A percentile compares a stretch with the other conserved stretches of the same genome.
Evolutionary conservation across 2,113 vertebrate species (phyloP).

Genomic region (Tricholaema leucomelas): DNA sequence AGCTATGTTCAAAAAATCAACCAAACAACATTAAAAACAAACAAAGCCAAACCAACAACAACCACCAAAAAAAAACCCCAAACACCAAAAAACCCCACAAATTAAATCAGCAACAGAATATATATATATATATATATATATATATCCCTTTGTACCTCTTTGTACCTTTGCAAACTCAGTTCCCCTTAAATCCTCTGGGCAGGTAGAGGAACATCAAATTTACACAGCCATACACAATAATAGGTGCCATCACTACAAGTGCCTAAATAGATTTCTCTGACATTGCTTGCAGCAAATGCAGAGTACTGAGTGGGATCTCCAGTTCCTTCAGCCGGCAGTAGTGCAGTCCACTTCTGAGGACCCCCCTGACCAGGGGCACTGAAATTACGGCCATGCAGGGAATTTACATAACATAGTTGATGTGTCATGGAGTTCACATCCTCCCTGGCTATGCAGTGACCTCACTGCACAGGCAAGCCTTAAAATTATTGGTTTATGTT

Average conservation of each 20-base stretch:
- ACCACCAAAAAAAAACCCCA: neutral
- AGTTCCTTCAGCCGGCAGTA: neutral
- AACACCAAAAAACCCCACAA: neutral
- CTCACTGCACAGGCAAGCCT: neutral
- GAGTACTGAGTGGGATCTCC: neutral
- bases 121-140: too few species aligned
- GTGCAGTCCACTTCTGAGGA: neutral
- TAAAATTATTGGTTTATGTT: neutral
- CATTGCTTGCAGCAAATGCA: neutral
- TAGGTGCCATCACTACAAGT: neutral
- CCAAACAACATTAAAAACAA: neutral
- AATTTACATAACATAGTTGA: neutral
- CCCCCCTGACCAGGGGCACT: neutral
- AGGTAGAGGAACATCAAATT: neutral
- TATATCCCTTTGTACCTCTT: too few species aligned
- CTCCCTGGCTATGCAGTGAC: neutral
- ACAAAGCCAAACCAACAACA: neutral
- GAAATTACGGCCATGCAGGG: neutral
- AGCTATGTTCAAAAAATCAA: neutral
- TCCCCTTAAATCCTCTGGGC: neutral
- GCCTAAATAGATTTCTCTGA: neutral
- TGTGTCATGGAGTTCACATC: neutral
- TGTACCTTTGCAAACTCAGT: neutral
- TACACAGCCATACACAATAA: neutral
- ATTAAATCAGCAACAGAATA: too few species aligned